These are phyloP conservation scores for Eupithecia abbreviata DNA, from an alignment of 2,888 invertebrate genomes.

Conservation along the genomic window DNA sequence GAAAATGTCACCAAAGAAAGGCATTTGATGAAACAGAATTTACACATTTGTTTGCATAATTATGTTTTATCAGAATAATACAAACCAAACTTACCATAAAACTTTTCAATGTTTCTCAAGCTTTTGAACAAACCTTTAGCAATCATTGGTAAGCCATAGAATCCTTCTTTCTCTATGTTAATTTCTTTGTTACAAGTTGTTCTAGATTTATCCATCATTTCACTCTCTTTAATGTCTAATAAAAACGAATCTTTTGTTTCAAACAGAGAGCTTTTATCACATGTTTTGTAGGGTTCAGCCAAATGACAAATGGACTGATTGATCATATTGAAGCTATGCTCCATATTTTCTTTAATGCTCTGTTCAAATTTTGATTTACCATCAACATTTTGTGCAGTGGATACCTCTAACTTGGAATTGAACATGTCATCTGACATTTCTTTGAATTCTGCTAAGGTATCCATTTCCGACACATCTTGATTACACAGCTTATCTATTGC, in stretches of 20 bases:
- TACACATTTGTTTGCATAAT: neutral
- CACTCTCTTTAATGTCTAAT: slow-evolving; percentile 69
- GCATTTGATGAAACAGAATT: neutral
- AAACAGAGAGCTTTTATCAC: slow-evolving; percentile 58
- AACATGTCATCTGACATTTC: slow-evolving; percentile 70
- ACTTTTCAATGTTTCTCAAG: slow-evolving; percentile 89
- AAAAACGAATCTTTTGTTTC: slow-evolving; percentile 76
- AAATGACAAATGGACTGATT: slow-evolving; percentile 81
- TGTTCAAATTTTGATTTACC: slow-evolving; percentile 45
- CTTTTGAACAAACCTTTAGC: slow-evolving; percentile 88
- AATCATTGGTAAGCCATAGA: slow-evolving; percentile 90
- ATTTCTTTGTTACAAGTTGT: slow-evolving; percentile 24
- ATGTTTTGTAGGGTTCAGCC: slow-evolving; percentile 52
- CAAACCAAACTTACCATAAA: slow-evolving; percentile 88
- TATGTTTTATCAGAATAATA: neutral
- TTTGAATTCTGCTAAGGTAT: slow-evolving; percentile 52
- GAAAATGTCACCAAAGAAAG: slow-evolving; percentile 19
- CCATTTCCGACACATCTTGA: slow-evolving; percentile 34
- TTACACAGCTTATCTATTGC: slow-evolving; percentile 42
- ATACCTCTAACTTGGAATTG: slow-evolving; percentile 61
- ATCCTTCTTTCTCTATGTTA: slow-evolving; percentile 61
- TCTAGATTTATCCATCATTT: slow-evolving; percentile 49
- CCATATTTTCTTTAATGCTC: slow-evolving; percentile 52
- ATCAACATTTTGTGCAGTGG: slow-evolving; percentile 44
- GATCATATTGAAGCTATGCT: slow-evolving; percentile 77